A percentile compares a stretch with the other conserved stretches of the same genome.
Evolutionary conservation across 2,888 invertebrate species (phyloP).

Genomic region (Callinectes sapidus): DNA sequence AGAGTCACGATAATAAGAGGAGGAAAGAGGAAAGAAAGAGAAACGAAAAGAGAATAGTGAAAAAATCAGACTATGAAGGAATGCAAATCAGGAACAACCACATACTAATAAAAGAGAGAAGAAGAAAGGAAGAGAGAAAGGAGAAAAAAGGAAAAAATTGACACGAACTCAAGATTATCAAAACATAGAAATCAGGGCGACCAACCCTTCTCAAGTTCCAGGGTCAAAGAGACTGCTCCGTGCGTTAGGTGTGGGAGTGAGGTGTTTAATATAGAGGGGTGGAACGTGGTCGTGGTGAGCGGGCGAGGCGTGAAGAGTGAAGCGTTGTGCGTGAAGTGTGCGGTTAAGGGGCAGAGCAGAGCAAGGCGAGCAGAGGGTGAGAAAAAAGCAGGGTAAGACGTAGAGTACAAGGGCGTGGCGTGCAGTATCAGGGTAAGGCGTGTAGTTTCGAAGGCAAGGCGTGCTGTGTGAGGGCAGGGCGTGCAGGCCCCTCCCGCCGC

Average conservation of each 20-base stretch:
- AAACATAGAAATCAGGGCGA: neutral
- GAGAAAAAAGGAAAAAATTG: neutral
- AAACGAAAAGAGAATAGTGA: neutral
- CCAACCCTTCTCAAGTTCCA: neutral
- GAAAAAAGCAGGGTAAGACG: neutral
- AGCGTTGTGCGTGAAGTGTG: neutral
- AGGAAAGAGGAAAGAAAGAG: neutral
- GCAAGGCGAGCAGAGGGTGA: neutral
- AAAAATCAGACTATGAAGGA: neutral
- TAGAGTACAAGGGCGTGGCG: neutral
- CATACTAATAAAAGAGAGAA: neutral
- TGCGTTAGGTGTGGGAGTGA: neutral
- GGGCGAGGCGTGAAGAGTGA: neutral
- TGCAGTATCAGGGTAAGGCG: neutral
- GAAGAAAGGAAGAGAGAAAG: neutral
- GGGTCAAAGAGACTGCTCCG: neutral
- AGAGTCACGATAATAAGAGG: neutral
- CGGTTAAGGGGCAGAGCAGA: neutral
- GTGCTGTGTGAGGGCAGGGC: conserved; percentile 17
- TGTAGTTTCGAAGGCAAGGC: conserved; percentile 15
- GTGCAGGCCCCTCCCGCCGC: conserved; percentile 11
- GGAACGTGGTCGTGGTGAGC: neutral
- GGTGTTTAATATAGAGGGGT: neutral
- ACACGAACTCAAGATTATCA: neutral
- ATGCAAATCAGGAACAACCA: neutral